These are phyloP conservation scores for Agonopterix heracliana DNA, from an alignment of 2,888 invertebrate genomes.

Conservation along the genomic window DNA sequence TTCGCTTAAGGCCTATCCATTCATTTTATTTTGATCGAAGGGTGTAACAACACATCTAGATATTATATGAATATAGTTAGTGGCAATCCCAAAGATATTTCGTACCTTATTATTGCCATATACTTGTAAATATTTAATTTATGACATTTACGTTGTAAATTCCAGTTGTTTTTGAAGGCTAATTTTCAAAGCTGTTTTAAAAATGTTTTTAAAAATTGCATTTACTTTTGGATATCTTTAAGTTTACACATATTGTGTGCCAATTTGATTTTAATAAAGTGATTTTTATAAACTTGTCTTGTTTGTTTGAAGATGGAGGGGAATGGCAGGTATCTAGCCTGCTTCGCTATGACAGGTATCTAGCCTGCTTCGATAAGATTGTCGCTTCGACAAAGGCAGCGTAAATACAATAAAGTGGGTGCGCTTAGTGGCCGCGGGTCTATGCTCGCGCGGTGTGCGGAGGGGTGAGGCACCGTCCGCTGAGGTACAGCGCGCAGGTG, in stretches of 20 bases:
- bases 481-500: no score
- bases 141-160: constrained; percentile 6
- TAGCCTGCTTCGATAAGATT: no score
- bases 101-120: constrained; percentile 57
- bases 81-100: constrained; percentile 51
- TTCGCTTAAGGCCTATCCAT: no score
- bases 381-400: no score
- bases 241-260: constrained; percentile 27
- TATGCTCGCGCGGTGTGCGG: no score
- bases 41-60: no score
- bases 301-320: constrained; percentile 6
- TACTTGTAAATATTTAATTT: constrained; percentile 52
- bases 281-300: constrained; percentile 23
- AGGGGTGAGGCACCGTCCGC: no score
- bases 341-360: no score
- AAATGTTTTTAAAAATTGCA: constrained; percentile 11
- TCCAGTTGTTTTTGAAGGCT: constrained; percentile 3
- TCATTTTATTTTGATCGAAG: no score
- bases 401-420: no score
- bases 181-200: constrained; percentile 11
- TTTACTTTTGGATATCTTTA: constrained; percentile 24
- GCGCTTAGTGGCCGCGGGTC: no score
- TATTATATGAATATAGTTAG: background rate
- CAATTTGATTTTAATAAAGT: constrained; percentile 41
- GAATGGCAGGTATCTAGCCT: no score